Conservation (phyloP, 2,797 vertebrate genomes). For the Leontopithecus rosalia region DNA sequence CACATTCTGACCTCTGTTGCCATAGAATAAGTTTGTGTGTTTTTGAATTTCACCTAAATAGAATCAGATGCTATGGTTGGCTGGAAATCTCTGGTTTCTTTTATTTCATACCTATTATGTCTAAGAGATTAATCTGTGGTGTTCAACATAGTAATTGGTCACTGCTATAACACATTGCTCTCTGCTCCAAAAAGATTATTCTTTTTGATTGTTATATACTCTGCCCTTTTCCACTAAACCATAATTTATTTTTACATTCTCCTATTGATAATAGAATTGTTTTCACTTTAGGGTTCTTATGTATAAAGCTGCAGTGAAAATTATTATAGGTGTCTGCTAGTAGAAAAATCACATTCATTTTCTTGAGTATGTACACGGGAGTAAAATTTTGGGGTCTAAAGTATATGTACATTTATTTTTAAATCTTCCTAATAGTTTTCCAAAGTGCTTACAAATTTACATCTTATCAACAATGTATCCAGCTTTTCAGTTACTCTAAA, state of each 20-base stretch:
- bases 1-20: not conserved
- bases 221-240: too few relatives aligned
- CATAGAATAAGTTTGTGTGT: not conserved
- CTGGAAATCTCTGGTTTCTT: not conserved
- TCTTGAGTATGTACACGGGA: not conserved
- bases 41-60: not conserved
- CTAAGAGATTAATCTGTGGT: not conserved
- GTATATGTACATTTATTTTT: not conserved
- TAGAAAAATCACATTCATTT: not conserved
- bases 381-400: not conserved
- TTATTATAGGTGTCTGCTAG: not conserved
- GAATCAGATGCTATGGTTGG: not conserved
- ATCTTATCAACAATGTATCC: not conserved
- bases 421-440: conserved; percentile 6
- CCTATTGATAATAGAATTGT: not conserved
- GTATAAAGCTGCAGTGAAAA: not conserved
- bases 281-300: not conserved
- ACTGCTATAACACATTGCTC: not conserved
- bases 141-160: not conserved
- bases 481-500: not conserved
- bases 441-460: not conserved
- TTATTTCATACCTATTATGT: not conserved
- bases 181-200: not conserved
- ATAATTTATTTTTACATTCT: not conserved
- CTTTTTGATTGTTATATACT: not conserved